These are phyloP conservation scores for Leptocoma aspasia DNA, from an alignment of 2,113 vertebrate genomes.

Conservation along the genomic window DNA sequence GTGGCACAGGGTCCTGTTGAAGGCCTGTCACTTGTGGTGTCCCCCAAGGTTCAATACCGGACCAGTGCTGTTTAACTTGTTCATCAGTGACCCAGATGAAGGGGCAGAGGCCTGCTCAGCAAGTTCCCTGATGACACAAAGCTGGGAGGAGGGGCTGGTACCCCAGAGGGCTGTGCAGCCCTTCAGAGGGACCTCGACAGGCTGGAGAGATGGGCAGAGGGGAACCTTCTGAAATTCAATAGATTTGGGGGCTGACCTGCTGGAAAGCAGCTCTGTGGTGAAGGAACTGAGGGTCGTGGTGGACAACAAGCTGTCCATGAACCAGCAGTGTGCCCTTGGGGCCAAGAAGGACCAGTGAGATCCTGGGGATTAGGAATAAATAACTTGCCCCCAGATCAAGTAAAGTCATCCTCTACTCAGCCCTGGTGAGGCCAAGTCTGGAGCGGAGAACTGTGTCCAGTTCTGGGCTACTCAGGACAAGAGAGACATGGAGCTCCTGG, in stretches of 20 bases:
- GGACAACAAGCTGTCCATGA: neutral
- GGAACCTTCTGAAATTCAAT: neutral
- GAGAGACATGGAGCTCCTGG: neutral
- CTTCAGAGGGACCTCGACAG: fast-evolving
- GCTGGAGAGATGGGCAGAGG: neutral
- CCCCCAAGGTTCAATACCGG: neutral
- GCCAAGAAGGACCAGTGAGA: neutral
- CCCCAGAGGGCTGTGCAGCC: neutral
- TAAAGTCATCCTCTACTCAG: neutral
- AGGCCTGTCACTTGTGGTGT: neutral
- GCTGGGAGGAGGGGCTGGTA: fast-evolving
- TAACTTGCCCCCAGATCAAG: neutral
- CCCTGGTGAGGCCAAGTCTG: neutral
- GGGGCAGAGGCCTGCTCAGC: neutral
- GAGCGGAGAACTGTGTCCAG: neutral
- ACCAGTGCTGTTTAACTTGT: neutral
- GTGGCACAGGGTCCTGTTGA: neutral
- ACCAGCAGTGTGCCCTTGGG: neutral
- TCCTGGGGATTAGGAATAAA: neutral
- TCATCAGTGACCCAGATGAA: neutral
- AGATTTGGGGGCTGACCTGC: neutral
- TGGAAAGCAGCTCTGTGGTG: neutral
- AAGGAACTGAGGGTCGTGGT: neutral
- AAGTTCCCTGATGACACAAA: neutral
- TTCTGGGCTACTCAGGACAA: neutral